phyloP scores from a whole-genome alignment of 2,797 vertebrate species.

The Sebastes minor region DNA sequence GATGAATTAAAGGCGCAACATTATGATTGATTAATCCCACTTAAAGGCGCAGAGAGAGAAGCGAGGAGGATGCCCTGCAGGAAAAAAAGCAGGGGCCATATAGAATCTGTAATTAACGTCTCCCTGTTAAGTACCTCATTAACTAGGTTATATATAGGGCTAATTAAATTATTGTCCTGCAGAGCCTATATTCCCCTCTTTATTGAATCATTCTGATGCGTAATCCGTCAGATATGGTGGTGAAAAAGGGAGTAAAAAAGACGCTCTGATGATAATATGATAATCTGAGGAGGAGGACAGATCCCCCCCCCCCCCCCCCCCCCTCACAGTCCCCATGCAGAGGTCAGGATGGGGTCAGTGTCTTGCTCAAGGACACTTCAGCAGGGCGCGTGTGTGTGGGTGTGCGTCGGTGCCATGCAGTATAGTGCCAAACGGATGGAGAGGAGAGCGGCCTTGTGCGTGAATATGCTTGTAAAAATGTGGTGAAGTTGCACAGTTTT shows the following conservation, averaged over 20 bases:
- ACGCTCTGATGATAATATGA: slow-evolving; percentile 24
- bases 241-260: slow-evolving; percentile 9
- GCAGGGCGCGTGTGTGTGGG: neutral
- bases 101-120: slow-evolving; percentile 71
- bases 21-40: slow-evolving; percentile 48
- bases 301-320: neutral
- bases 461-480: neutral
- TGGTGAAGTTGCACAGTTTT: neutral
- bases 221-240: slow-evolving; percentile 29
- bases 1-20: slow-evolving; percentile 16
- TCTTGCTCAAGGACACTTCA: slow-evolving; percentile 75
- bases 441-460: neutral
- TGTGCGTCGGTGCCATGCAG: neutral
- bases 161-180: slow-evolving; percentile 71
- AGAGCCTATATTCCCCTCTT: slow-evolving; percentile 34
- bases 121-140: slow-evolving; percentile 67
- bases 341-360: slow-evolving; percentile 70
- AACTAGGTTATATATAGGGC: slow-evolving; percentile 55
- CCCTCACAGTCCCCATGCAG: neutral
- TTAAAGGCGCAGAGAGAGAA: slow-evolving; percentile 20
- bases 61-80: slow-evolving; percentile 55
- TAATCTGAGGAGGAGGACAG: neutral
- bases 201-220: slow-evolving; percentile 46
- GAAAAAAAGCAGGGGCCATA: slow-evolving; percentile 42
- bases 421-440: neutral